Conservation (phyloP, 92 coral and sea anemone species). For the Montipora capitata region DNA sequence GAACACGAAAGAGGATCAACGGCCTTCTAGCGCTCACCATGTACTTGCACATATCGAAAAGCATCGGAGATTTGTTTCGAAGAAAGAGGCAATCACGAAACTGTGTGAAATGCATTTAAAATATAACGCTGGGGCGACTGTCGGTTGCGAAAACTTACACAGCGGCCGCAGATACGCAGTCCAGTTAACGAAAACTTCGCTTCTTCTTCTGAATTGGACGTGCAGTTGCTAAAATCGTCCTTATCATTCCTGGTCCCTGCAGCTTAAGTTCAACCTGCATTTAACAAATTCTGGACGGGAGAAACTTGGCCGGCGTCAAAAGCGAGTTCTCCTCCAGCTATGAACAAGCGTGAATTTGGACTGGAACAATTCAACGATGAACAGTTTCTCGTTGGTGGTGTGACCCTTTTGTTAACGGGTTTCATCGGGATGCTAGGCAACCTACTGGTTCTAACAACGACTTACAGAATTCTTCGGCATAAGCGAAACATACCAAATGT, state of each 20-base stretch:
- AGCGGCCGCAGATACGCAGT: background rate
- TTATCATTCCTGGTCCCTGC: no score
- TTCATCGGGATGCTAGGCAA: slow-evolving; percentile 88
- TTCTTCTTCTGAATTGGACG: background rate
- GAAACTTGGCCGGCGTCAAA: no score
- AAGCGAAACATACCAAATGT: slow-evolving; percentile 91
- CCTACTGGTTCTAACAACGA: slow-evolving; percentile 75
- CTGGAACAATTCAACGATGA: slow-evolving; percentile 85
- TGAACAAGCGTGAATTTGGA: slow-evolving; percentile 89
- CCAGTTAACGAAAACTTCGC: background rate
- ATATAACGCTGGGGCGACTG: background rate
- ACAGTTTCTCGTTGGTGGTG: slow-evolving; percentile 91
- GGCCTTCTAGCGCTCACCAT: background rate
- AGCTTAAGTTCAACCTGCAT: background rate
- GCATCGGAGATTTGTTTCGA: background rate
- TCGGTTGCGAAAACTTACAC: background rate
- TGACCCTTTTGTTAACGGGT: slow-evolving; percentile 82
- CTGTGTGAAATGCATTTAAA: background rate
- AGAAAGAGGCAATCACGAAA: background rate
- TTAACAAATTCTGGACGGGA: background rate
- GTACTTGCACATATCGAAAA: background rate
- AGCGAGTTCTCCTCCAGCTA: slow-evolving; percentile 9
- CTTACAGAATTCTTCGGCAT: slow-evolving; percentile 88
- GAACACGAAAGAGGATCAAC: background rate
- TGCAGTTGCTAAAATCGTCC: no score